Conservation (phyloP, 2,113 vertebrate species). For the Junco hyemalis region DNA sequence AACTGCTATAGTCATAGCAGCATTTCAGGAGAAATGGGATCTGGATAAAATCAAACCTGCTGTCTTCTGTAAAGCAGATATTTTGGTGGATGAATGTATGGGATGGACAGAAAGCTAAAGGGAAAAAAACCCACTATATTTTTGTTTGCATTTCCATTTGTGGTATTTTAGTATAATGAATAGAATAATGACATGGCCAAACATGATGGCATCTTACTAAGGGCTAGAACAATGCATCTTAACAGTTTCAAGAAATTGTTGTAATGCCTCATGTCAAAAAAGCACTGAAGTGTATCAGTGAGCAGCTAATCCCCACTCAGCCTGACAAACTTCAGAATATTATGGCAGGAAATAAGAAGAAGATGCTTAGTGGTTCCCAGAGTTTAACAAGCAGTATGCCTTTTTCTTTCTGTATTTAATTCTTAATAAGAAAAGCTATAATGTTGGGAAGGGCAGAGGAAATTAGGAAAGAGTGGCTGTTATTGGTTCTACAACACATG, state of each 20-base stretch:
- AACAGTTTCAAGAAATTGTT: background rate
- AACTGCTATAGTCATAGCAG: background rate
- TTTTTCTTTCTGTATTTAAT: background rate
- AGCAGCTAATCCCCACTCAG: background rate
- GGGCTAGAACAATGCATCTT: background rate
- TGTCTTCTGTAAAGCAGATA: background rate
- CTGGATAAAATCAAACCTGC: background rate
- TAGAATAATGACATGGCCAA: background rate
- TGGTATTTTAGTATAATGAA: background rate
- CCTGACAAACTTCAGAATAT: background rate
- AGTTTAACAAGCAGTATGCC: background rate
- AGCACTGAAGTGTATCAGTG: background rate
- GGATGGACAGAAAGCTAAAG: background rate
- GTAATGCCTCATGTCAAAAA: background rate
- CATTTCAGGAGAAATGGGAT: background rate
- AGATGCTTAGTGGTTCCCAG: background rate
- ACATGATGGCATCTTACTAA: background rate
- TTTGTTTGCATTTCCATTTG: background rate
- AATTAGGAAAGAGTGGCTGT: background rate
- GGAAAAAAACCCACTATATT: background rate
- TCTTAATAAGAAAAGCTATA: background rate
- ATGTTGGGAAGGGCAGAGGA: background rate
- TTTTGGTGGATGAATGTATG: background rate
- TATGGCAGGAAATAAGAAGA: background rate
- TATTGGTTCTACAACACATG: background rate